These are phyloP conservation scores for Drosophila santomea DNA, from an alignment of 1,140 invertebrate genomes.

Conservation along the genomic window DNA sequence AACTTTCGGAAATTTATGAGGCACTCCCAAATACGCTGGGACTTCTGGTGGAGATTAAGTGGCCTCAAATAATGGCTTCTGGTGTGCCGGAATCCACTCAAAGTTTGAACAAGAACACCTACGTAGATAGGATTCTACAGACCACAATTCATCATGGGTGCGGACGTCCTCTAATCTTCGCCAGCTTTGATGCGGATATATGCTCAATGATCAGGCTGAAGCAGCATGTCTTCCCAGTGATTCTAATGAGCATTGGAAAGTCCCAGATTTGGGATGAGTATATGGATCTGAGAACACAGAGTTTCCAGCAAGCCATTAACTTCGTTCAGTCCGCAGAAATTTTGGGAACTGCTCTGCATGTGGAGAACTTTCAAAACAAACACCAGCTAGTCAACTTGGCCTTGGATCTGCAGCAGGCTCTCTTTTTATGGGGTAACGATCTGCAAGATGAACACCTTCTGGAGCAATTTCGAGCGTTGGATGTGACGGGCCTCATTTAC, in stretches of 20 bases:
- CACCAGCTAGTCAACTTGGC: conserved; percentile 91
- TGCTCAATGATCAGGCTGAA: conserved; percentile 96
- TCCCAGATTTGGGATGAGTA: conserved; percentile 93
- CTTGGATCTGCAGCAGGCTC: conserved; percentile 90
- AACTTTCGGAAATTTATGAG: conserved; percentile 91
- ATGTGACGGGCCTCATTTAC: conserved; percentile 96
- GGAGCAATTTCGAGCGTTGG: conserved; percentile 92
- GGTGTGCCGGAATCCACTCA: conserved; percentile 94
- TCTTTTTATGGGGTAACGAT: conserved; percentile 98
- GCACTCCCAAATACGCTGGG: conserved; percentile 92
- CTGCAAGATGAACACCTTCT: conserved; percentile 94
- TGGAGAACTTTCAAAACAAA: conserved; percentile 90
- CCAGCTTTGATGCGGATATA: conserved; percentile 97
- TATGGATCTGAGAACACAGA: conserved; percentile 92
- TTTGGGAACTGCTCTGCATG: conserved; percentile 94
- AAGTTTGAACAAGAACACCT: conserved; percentile 94
- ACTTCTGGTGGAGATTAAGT: conserved; percentile 98
- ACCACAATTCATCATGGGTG: conserved; percentile 90
- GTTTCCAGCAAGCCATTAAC: conserved; percentile 90
- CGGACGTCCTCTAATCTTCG: conserved; percentile 93
- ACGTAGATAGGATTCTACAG: conserved; percentile 91
- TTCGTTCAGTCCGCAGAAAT: conserved; percentile 92
- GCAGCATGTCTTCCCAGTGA: conserved; percentile 96
- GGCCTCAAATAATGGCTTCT: conserved; percentile 93
- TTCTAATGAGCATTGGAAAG: conserved; percentile 95